Conservation (phyloP, 2,113 vertebrate genomes). For the Pithys albifrons region DNA sequence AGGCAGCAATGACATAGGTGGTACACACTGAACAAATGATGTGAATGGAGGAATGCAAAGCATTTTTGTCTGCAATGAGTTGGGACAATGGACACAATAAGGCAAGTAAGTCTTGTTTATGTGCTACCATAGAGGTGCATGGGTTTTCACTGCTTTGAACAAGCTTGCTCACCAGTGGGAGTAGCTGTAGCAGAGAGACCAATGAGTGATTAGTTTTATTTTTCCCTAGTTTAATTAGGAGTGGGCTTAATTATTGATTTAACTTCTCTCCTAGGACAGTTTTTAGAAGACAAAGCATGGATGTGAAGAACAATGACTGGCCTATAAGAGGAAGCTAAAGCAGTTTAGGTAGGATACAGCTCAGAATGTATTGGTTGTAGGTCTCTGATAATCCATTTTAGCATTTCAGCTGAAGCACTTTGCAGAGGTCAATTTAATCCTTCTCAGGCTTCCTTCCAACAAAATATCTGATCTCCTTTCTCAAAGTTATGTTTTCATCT, state of each 20-base stretch:
- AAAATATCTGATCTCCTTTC: not conserved
- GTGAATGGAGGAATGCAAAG: not conserved
- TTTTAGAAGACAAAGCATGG: not conserved
- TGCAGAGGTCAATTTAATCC: not conserved
- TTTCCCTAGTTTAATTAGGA: not conserved
- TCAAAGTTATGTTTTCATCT: not conserved
- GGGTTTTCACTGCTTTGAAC: not conserved
- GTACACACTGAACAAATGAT: not conserved
- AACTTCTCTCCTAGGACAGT: not conserved
- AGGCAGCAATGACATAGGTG: not conserved
- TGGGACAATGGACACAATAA: not conserved
- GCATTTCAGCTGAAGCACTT: not conserved
- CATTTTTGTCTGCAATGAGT: not conserved
- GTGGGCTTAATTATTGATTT: not conserved
- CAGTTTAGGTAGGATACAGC: not conserved
- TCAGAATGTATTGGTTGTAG: not conserved
- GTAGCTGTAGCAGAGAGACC: accelerated
- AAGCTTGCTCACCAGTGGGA: not conserved
- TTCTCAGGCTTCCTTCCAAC: not conserved
- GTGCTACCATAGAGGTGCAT: accelerated
- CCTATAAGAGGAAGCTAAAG: not conserved
- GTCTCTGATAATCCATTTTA: not conserved
- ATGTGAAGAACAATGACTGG: not conserved
- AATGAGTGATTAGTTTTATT: not conserved
- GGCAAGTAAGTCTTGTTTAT: not conserved